Conservation (phyloP, 2,113 vertebrate species). For the Indri indri region DNA sequence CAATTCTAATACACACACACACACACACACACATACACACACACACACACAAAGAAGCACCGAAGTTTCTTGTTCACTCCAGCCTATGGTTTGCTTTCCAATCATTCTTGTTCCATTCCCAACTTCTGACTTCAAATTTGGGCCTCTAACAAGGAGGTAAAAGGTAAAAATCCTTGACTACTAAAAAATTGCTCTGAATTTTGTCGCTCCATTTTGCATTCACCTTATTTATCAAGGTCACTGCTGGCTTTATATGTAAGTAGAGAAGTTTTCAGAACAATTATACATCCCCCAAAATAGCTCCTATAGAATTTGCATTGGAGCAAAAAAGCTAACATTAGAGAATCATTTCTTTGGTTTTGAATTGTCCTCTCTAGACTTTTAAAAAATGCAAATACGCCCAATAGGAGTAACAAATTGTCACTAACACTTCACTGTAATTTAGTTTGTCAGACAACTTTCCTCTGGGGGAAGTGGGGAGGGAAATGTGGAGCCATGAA, state of each 20-base stretch:
- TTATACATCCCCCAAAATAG: not conserved
- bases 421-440: not conserved
- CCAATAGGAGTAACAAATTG: not conserved
- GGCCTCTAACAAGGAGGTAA: not conserved
- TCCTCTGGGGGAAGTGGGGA: not conserved
- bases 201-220: not conserved
- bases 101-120: not conserved
- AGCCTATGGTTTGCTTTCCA: not conserved
- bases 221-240: not conserved
- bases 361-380: not conserved
- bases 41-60: fast-evolving
- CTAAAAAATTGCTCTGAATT: not conserved
- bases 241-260: not conserved
- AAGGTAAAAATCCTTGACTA: not conserved
- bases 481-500: not conserved
- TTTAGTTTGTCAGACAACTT: conserved; percentile 37
- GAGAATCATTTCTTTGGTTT: not conserved
- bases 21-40: fast-evolving
- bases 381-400: not conserved
- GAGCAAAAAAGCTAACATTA: not conserved
- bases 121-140: not conserved
- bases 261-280: not conserved
- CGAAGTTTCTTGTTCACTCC: not conserved
- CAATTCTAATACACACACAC: not conserved
- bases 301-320: not conserved